Evolutionary conservation across 2,888 invertebrate species (phyloP).

Genomic region (Nemotelus pantherinus): DNA sequence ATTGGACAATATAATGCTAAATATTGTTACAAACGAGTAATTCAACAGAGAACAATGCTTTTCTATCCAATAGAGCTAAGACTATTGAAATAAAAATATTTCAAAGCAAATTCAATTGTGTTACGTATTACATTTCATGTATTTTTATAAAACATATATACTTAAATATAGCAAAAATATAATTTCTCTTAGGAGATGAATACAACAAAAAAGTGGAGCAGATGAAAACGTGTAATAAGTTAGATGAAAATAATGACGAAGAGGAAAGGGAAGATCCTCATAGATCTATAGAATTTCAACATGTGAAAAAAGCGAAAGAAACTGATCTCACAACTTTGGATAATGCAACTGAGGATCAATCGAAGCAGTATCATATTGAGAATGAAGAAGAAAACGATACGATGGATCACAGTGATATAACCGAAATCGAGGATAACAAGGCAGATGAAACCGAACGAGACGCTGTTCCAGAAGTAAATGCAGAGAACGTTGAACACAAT

Average conservation of each 20-base stretch:
- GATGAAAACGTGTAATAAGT: constrained; percentile 67
- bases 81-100: too few species aligned
- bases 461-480: constrained; percentile 61
- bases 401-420: constrained; percentile 55
- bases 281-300: constrained; percentile 78
- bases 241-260: constrained; percentile 64
- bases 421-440: constrained; percentile 66
- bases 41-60: too few species aligned
- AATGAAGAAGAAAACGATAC: constrained; percentile 68
- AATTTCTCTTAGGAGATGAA: constrained; percentile 56
- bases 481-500: constrained; percentile 65
- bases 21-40: too few species aligned
- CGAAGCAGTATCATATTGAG: constrained; percentile 70
- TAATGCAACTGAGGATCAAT: constrained; percentile 85
- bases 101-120: too few species aligned
- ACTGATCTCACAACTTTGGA: constrained; percentile 78
- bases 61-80: too few species aligned
- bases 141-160: too few species aligned
- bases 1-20: too few species aligned
- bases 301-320: constrained; percentile 81
- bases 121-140: too few species aligned
- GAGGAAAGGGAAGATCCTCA: constrained; percentile 66
- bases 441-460: constrained; percentile 65
- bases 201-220: constrained; percentile 61
- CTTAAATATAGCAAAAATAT: too few species aligned